phyloP scores from a whole-genome alignment of 2,797 vertebrate species.

The Manis pentadactyla region DNA sequence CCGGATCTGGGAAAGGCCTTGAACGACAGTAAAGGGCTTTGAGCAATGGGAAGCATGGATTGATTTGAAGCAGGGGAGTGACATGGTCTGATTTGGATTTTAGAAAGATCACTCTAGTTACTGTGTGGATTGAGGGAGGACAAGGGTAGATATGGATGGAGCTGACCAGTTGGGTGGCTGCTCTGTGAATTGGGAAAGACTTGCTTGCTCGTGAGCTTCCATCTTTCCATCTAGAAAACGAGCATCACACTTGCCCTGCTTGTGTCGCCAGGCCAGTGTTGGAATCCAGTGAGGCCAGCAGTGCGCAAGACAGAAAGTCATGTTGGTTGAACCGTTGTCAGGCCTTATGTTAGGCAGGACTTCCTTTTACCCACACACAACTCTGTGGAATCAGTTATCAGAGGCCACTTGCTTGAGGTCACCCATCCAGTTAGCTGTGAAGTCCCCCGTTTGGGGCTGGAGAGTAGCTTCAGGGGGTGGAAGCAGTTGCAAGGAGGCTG shows the following conservation, averaged over 20 bases:
- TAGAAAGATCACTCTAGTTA: background rate
- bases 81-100: background rate
- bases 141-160: background rate
- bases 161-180: background rate
- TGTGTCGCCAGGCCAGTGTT: background rate
- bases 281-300: background rate
- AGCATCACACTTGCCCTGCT: no score
- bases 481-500: background rate
- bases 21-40: background rate
- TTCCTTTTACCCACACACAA: background rate
- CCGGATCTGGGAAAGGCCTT: background rate
- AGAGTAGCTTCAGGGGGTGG: background rate
- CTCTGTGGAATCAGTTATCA: background rate
- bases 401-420: background rate
- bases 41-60: background rate
- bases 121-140: background rate
- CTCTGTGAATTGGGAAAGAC: background rate
- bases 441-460: background rate
- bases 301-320: background rate
- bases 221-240: background rate
- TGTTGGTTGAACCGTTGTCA: background rate
- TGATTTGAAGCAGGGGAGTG: background rate
- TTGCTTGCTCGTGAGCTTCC: background rate
- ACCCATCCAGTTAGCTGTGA: background rate
- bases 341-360: background rate